These are phyloP conservation scores for Eretmochelys imbricata DNA, from an alignment of 2,113 vertebrate species.

Conservation along the genomic window DNA sequence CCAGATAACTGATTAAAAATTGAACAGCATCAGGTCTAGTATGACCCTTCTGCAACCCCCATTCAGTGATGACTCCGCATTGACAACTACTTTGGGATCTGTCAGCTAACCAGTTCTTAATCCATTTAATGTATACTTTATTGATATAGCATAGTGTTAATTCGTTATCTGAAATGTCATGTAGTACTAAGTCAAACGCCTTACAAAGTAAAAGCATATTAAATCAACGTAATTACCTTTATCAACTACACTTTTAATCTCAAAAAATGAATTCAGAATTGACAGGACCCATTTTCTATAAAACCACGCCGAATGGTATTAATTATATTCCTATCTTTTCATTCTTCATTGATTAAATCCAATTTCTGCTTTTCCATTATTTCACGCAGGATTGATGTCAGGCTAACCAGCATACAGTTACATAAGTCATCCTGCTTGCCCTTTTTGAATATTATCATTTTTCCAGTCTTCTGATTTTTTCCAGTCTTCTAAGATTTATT, in stretches of 20 bases:
- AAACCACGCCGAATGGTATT: neutral
- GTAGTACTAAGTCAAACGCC: neutral
- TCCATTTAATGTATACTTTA: neutral
- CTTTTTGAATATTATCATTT: neutral
- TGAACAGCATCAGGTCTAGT: neutral
- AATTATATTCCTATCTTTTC: neutral
- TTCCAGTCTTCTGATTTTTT: neutral
- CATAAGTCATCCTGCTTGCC: neutral
- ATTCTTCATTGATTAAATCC: neutral
- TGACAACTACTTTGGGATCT: conserved; percentile 18
- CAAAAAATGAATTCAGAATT: neutral
- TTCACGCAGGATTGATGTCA: neutral
- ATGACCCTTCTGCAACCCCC: conserved; percentile 15
- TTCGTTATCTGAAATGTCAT: neutral
- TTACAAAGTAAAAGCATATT: neutral
- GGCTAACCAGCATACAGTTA: neutral
- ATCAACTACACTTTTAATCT: neutral
- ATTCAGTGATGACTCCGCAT: neutral
- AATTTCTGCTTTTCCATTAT: neutral
- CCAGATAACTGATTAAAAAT: neutral
- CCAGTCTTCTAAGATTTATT: neutral
- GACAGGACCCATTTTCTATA: neutral
- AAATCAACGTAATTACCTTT: neutral
- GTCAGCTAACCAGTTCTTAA: neutral
- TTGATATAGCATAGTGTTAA: neutral